Evolutionary conservation across 2,888 invertebrate genomes (phyloP).

Genomic region (Augiades crinisus): DNA sequence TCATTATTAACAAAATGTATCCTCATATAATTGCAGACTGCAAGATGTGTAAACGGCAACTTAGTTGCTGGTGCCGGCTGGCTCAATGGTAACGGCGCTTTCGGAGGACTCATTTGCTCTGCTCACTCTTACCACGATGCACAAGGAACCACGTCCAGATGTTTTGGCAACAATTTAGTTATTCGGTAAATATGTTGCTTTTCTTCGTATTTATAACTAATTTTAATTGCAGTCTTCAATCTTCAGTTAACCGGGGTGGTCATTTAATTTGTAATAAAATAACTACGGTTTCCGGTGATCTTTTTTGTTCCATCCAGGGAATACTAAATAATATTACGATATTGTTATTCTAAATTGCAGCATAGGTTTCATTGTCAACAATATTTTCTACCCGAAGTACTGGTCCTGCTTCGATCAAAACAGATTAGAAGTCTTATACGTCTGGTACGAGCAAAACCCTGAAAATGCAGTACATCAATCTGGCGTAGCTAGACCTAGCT

Average conservation of each 20-base stretch:
- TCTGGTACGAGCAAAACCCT: slow-evolving; percentile 62
- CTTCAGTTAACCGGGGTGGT: neutral
- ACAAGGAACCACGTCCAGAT: slow-evolving; percentile 54
- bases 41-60: slow-evolving; percentile 51
- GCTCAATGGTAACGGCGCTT: slow-evolving; percentile 51
- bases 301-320: too few relatives aligned
- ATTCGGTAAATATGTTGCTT: slow-evolving; percentile 59
- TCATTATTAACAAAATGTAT: too few relatives aligned
- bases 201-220: too few relatives aligned
- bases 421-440: slow-evolving; percentile 74
- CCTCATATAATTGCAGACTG: slow-evolving; percentile 42
- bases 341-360: slow-evolving; percentile 43
- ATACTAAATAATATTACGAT: neutral
- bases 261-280: too few relatives aligned
- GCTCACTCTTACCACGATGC: slow-evolving; percentile 57
- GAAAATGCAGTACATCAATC: slow-evolving; percentile 67
- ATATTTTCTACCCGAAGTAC: slow-evolving; percentile 68
- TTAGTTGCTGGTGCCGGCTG: slow-evolving; percentile 53
- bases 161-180: slow-evolving; percentile 58
- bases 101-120: slow-evolving; percentile 62
- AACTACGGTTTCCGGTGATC: slow-evolving; percentile 13
- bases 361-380: slow-evolving; percentile 73
- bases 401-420: slow-evolving; percentile 78
- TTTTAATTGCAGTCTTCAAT: neutral
- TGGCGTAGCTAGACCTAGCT: slow-evolving; percentile 69